Evolutionary conservation across 2,888 invertebrate genomes (phyloP), one percentile per base, ranked within the genome.

Genomic region (Laothoe populi): DNA sequence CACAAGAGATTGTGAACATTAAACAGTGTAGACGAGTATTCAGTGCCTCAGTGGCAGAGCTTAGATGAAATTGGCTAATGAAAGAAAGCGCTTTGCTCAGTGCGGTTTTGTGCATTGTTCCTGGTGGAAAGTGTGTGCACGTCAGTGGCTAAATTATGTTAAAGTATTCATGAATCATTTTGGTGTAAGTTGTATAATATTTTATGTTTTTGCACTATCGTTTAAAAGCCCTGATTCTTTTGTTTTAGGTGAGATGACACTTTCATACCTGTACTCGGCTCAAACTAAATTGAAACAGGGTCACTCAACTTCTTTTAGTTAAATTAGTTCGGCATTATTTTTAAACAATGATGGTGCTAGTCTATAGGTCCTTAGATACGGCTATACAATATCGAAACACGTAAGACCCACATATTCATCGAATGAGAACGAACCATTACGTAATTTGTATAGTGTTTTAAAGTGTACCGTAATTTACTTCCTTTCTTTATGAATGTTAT

Each of bases 321-420:
- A 24, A 48, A 19, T 10, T 31, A 53, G 2, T 53, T 31, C n/a
- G n/a, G 3, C 24, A 4, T 24, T 24, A 46, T 35, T 60, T 60
- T 53, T n/a, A 11, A 69, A 68, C 65, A 71, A 68, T 67, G 62
- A 66, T 67, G 66, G 68, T 66, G 66, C 66, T 66, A 42, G 19
- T n/a, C 23, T 66, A 70, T 72, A 72, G 73, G 69, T 67, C 67
- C 70, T 63, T 63, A 73, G 79, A 75, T 70, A 67, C 66, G 69
- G 74, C 72, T 65, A 68, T 73, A 75, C 71, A 80, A 82, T 86
- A 82, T 83, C 81, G 75, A 83, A 84, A 86, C 81, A 77, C 74
- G 77, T 79, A 72, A 81, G 83, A 74, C 86, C 88, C 83, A 87
- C 75, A 82, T 90, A 80, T 65, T 80, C 83, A 86, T 64, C 81